Conservation (phyloP, 2,113 vertebrate species). For the Brachypteracias leptosomus region DNA sequence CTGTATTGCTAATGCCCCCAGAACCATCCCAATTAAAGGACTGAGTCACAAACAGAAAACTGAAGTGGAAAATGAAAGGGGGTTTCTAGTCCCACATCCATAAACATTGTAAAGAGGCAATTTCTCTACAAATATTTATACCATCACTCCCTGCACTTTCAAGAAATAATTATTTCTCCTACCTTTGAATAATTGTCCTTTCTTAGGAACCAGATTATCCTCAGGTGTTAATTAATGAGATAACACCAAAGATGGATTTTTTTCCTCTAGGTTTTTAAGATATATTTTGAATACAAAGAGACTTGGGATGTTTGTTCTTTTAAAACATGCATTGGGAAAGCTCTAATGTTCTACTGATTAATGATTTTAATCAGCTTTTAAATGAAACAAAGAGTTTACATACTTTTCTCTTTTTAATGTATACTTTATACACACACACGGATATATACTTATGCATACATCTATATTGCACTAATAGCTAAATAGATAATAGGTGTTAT, state of each 20-base stretch:
- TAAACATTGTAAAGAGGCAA: background rate
- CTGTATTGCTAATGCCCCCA: background rate
- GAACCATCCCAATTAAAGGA: background rate
- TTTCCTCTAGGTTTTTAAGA: background rate
- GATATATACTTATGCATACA: background rate
- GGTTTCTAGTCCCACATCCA: background rate
- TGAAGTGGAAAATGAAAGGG: background rate
- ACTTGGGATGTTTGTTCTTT: background rate
- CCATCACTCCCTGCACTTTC: background rate
- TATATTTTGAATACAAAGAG: background rate
- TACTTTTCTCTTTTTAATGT: background rate
- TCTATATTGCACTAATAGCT: background rate
- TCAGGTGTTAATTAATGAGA: background rate
- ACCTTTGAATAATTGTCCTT: conserved; percentile 21
- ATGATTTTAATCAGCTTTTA: background rate
- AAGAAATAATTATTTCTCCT: background rate
- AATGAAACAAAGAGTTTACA: background rate
- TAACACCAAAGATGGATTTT: background rate
- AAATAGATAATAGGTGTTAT: background rate
- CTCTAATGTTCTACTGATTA: background rate
- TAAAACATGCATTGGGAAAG: background rate
- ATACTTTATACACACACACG: background rate
- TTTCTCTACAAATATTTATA: background rate
- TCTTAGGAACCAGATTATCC: background rate
- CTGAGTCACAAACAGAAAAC: background rate